Conservation (phyloP, 2,888 invertebrate genomes). For the Leptopilina syphax region DNA sequence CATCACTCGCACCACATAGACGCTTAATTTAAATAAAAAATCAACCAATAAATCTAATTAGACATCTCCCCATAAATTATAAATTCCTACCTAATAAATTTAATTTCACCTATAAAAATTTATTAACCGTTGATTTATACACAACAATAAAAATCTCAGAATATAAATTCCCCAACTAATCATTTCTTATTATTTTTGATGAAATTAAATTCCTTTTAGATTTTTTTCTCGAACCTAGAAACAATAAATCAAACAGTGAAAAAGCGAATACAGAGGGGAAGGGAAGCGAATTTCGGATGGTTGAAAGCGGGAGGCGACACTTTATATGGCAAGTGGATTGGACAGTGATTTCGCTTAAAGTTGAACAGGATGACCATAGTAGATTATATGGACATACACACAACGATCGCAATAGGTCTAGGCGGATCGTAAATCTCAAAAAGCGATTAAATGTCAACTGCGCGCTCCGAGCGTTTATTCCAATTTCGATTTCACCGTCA, state of each 20-base stretch:
- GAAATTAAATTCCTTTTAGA: not conserved
- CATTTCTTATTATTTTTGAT: not conserved
- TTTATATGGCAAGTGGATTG: constrained; percentile 61
- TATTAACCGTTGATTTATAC: not conserved
- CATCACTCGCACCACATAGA: too few species aligned
- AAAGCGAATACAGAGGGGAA: not conserved
- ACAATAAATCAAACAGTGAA: not conserved
- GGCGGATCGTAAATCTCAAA: constrained; percentile 72
- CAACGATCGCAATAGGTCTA: constrained; percentile 61
- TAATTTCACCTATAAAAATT: too few species aligned
- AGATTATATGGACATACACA: constrained; percentile 55
- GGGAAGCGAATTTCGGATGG: constrained; percentile 25
- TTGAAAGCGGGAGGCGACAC: constrained; percentile 56
- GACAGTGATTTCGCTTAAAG: constrained; percentile 58
- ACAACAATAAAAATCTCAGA: not conserved
- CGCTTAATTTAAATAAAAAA: too few species aligned
- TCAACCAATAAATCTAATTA: too few species aligned
- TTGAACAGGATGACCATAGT: constrained; percentile 49
- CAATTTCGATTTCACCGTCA: constrained; percentile 60
- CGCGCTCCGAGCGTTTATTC: constrained; percentile 60
- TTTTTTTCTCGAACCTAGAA: not conserved
- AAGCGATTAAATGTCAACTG: constrained; percentile 74
- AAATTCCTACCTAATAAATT: too few species aligned
- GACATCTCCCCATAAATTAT: too few species aligned
- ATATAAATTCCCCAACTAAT: not conserved